A percentile compares a stretch with the other conserved stretches of the same genome.
phyloP scores from a whole-genome alignment of 2,888 invertebrate species.

The Sminthurinus aureus region DNA sequence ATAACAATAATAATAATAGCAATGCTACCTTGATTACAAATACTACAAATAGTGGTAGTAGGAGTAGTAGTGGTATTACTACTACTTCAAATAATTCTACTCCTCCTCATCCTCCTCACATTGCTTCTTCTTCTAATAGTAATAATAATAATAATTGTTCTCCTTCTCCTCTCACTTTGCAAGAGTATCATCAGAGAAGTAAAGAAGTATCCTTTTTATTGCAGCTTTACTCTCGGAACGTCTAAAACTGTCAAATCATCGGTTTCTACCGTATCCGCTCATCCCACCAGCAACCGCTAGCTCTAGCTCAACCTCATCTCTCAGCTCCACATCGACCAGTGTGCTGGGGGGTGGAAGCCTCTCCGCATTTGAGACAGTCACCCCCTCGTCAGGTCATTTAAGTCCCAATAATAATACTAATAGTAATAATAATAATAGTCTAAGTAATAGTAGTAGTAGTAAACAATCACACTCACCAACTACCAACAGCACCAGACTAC shows the following conservation, averaged over 20 bases:
- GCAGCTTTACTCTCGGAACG: constrained; percentile 64
- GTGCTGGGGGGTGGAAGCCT: constrained; percentile 69
- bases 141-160: constrained; percentile 8
- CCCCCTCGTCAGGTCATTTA: constrained; percentile 73
- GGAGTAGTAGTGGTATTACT: no score
- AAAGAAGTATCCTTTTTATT: constrained; percentile 58
- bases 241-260: constrained; percentile 67
- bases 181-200: constrained; percentile 42
- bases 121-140: no score
- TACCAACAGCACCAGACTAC: not conserved
- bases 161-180: constrained; percentile 28
- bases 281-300: constrained; percentile 70
- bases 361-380: constrained; percentile 89
- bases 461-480: constrained; percentile 63
- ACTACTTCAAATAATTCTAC: no score
- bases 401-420: constrained; percentile 62
- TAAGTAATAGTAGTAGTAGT: no score
- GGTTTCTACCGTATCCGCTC: constrained; percentile 86
- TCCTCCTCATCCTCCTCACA: no score
- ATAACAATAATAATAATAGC: no score
- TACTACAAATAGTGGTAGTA: no score
- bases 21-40: no score
- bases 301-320: constrained; percentile 60
- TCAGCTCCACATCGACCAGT: constrained; percentile 60
- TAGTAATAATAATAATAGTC: no score